These are phyloP conservation scores for Capromys pilorides DNA, from an alignment of 2,797 vertebrate genomes.

Conservation along the genomic window DNA sequence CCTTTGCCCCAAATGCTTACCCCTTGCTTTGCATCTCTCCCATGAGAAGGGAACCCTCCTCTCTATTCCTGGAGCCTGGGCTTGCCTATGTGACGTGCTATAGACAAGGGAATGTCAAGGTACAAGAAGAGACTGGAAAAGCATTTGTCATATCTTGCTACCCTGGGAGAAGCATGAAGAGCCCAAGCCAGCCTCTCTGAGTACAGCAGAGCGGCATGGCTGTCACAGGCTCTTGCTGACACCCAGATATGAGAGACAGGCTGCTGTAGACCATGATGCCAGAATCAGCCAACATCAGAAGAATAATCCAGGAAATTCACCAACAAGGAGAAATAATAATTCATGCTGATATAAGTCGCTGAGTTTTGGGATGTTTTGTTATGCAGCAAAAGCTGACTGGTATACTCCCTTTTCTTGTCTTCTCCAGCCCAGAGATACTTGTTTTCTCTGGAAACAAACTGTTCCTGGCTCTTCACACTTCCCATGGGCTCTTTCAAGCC, in stretches of 20 bases:
- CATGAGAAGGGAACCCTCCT: background rate
- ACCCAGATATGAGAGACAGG: background rate
- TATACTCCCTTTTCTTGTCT: background rate
- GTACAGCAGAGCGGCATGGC: fast-evolving
- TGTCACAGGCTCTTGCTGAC: background rate
- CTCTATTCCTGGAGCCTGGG: background rate
- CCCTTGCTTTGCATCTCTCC: background rate
- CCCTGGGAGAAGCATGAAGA: background rate
- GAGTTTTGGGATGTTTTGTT: background rate
- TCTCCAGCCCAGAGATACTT: background rate
- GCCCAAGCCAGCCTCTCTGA: background rate
- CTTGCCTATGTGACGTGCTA: background rate
- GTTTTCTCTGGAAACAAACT: background rate
- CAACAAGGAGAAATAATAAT: background rate
- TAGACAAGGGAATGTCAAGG: background rate
- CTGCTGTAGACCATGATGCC: background rate
- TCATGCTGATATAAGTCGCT: background rate
- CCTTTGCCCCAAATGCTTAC: background rate
- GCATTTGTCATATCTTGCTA: background rate
- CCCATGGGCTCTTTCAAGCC: background rate
- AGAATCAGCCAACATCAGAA: background rate
- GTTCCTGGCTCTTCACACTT: background rate
- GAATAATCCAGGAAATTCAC: background rate
- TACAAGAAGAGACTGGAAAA: background rate
- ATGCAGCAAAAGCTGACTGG: background rate